Conservation (phyloP, 2,888 invertebrate genomes). For the Nomada flava region DNA sequence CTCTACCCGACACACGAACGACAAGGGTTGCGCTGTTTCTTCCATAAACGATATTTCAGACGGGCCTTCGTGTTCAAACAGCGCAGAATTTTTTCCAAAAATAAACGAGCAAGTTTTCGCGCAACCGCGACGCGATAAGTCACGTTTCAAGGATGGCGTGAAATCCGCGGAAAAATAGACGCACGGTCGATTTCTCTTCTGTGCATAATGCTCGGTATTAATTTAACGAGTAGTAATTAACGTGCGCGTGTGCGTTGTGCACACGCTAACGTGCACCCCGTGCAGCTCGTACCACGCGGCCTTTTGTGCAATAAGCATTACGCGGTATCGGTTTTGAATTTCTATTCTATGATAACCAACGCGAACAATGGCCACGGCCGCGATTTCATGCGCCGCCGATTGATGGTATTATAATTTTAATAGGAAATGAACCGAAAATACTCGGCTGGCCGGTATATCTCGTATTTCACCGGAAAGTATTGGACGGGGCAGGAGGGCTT, state of each 20-base stretch:
- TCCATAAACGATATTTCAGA: neutral
- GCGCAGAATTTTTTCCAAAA: slow-evolving; percentile 13
- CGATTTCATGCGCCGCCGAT: slow-evolving; percentile 40
- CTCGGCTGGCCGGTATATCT: slow-evolving; percentile 1
- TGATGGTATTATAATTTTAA: slow-evolving; percentile 52
- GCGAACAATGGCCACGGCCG: slow-evolving; percentile 38
- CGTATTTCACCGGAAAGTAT: neutral
- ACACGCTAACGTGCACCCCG: neutral
- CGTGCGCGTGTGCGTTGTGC: slow-evolving; percentile 7
- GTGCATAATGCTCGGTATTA: slow-evolving; percentile 61
- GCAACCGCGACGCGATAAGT: slow-evolving; percentile 51
- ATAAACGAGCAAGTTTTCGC: slow-evolving; percentile 44
- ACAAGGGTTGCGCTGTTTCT: neutral
- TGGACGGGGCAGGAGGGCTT: neutral
- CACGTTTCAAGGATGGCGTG: slow-evolving; percentile 49
- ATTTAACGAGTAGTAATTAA: slow-evolving; percentile 67
- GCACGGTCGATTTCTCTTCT: slow-evolving; percentile 56
- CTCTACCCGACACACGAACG: neutral
- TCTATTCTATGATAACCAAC: slow-evolving; percentile 44
- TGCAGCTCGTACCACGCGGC: neutral
- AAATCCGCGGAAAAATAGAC: slow-evolving; percentile 32
- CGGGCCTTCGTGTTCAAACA: neutral
- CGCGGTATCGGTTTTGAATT: slow-evolving; percentile 51
- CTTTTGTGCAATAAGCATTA: slow-evolving; percentile 61
- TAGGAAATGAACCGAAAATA: slow-evolving; percentile 41